Evolutionary conservation across 2,888 invertebrate species (phyloP).

Genomic region (Leptura quadrifasciata): DNA sequence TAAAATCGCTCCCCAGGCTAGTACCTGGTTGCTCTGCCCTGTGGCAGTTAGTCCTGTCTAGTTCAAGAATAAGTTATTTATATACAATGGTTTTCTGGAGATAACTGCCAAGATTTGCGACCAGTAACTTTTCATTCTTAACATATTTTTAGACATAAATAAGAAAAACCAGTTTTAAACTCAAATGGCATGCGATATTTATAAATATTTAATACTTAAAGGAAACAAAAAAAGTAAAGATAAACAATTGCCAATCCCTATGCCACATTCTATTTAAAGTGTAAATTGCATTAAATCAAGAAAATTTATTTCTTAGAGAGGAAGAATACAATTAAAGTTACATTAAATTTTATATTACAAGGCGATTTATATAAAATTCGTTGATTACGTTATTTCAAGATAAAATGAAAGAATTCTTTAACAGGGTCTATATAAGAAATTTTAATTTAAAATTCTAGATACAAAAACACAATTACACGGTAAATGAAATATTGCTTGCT

Average conservation of each 20-base stretch:
- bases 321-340: slow-evolving; percentile 27
- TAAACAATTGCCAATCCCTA: not conserved
- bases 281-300: slow-evolving; percentile 21
- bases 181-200: too few relatives aligned
- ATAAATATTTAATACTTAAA: too few relatives aligned
- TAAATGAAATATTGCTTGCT: slow-evolving; percentile 28
- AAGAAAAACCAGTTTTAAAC: too few relatives aligned
- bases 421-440: slow-evolving; percentile 22
- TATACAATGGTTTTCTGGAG: too few relatives aligned
- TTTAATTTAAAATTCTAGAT: slow-evolving; percentile 32
- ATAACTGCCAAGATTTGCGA: too few relatives aligned
- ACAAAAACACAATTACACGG: slow-evolving; percentile 19
- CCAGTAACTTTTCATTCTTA: too few relatives aligned
- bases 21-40: too few relatives aligned
- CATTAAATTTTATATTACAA: slow-evolving; percentile 28
- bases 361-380: slow-evolving; percentile 20
- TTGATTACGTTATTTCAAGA: slow-evolving; percentile 24
- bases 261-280: slow-evolving; percentile 20
- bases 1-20: too few relatives aligned
- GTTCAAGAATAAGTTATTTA: too few relatives aligned
- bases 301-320: slow-evolving; percentile 13
- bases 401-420: slow-evolving; percentile 29
- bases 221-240: too few relatives aligned
- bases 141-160: too few relatives aligned
- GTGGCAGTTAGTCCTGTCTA: too few relatives aligned